Evolutionary conservation across 2,113 vertebrate genomes (phyloP).

Genomic region (Peromyscus leucopus): DNA sequence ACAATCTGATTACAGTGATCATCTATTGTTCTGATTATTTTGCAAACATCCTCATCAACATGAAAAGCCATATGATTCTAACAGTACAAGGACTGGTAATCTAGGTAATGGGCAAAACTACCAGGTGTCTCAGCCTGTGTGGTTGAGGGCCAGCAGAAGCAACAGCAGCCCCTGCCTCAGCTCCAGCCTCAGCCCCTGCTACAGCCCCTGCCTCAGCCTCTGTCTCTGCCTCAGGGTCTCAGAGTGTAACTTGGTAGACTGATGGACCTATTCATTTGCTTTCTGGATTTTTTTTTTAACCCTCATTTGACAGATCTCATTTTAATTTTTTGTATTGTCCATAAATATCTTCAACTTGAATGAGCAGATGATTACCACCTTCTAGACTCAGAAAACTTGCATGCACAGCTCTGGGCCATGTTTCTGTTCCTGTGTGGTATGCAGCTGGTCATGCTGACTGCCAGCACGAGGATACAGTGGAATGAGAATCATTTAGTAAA

Average conservation of each 20-base stretch:
- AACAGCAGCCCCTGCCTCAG: neutral
- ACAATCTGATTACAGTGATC: conserved; percentile 51
- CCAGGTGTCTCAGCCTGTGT: neutral
- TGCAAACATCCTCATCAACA: conserved; percentile 18
- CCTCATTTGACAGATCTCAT: conserved; percentile 43
- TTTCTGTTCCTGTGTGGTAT: neutral
- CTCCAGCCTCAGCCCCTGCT: neutral
- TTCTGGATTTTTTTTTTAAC: conserved; percentile 5
- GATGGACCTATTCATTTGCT: neutral
- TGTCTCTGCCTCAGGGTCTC: neutral
- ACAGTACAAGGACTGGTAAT: conserved; percentile 8
- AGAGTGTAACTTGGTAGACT: neutral
- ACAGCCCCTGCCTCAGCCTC: too few relatives aligned
- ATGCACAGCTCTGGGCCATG: neutral
- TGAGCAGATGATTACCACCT: neutral
- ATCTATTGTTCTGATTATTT: conserved; percentile 59
- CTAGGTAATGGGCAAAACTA: neutral
- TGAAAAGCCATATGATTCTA: conserved; percentile 33
- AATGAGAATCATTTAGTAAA: conserved; percentile 2
- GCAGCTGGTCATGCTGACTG: neutral
- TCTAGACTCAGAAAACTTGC: neutral
- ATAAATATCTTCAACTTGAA: conserved; percentile 47
- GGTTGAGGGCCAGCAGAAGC: neutral
- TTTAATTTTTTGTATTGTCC: conserved; percentile 41
- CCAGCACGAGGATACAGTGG: neutral